phyloP scores from a whole-genome alignment of 2,113 vertebrate species.

The Prietella phreatophila region DNA sequence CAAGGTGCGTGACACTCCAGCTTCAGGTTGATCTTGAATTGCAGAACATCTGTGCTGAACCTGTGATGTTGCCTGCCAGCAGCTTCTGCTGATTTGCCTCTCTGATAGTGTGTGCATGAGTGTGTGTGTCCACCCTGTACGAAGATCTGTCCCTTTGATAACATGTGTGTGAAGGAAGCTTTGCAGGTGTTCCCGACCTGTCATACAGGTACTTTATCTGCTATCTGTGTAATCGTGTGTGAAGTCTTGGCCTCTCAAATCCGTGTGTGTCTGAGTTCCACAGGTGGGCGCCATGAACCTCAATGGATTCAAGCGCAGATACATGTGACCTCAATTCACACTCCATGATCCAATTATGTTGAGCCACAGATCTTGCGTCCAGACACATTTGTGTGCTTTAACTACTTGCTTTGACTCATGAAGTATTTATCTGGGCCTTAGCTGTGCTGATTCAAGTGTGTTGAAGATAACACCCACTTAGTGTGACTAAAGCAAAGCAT shows the following conservation, averaged over 20 bases:
- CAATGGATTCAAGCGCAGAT: not conserved
- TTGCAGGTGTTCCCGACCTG: slow-evolving; percentile 39
- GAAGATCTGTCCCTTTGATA: slow-evolving; percentile 41
- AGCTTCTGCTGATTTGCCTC: slow-evolving; percentile 18
- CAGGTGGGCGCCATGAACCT: slow-evolving; percentile 21
- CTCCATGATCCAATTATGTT: no score
- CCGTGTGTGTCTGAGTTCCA: slow-evolving; percentile 5
- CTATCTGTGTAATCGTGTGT: slow-evolving; percentile 38
- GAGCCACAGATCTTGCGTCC: not conserved
- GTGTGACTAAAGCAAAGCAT: not conserved
- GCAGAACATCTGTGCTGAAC: not conserved
- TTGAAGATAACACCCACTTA: not conserved
- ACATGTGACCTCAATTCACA: not conserved
- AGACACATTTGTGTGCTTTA: not conserved
- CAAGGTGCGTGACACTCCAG: not conserved
- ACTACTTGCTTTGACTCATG: slow-evolving; percentile 2
- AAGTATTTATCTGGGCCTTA: not conserved
- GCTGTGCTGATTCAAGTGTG: not conserved
- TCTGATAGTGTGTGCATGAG: slow-evolving; percentile 26
- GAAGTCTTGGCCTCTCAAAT: slow-evolving; percentile 9
- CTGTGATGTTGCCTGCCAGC: slow-evolving; percentile 12
- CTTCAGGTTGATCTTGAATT: not conserved
- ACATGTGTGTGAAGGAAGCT: slow-evolving; percentile 27
- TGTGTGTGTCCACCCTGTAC: slow-evolving; percentile 31
- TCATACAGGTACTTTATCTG: slow-evolving; percentile 42